phyloP scores from a whole-genome alignment of 2,888 invertebrate species.

The Shargacucullia verbasci region DNA sequence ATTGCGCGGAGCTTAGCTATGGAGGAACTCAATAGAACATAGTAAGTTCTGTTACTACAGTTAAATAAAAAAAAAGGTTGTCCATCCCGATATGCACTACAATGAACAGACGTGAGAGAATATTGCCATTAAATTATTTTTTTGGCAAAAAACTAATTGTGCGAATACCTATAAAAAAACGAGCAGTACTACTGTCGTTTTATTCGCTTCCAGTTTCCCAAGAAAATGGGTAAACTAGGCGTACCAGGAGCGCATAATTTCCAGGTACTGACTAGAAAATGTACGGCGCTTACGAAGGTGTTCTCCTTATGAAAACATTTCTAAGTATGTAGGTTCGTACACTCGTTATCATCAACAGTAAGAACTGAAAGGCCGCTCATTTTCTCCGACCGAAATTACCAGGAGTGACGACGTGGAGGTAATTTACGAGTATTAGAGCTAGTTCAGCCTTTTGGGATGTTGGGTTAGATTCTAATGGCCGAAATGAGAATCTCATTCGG shows the following conservation, averaged over 20 bases:
- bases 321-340: constrained; percentile 14
- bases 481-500: constrained; percentile 24
- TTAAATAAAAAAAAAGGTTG: no score
- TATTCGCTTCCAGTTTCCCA: constrained; percentile 1
- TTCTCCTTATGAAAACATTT: constrained; percentile 39
- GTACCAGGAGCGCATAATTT: constrained; percentile 26
- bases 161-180: no score
- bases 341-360: constrained; percentile 31
- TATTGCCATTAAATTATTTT: no score
- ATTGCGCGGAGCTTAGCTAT: constrained; percentile 14
- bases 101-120: no score
- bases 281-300: constrained; percentile 26
- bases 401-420: constrained; percentile 40
- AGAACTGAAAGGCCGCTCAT: constrained; percentile 35
- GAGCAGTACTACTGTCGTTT: not conserved
- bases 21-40: constrained; percentile 3
- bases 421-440: constrained; percentile 51
- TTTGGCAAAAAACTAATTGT: no score
- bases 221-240: constrained; percentile 21
- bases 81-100: no score
- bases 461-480: constrained; percentile 38
- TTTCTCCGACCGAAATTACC: constrained; percentile 40
- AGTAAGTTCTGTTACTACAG: no score
- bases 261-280: constrained; percentile 36
- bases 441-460: constrained; percentile 36